These are phyloP conservation scores for Rhopalosiphum padi DNA, from an alignment of 1,140 invertebrate genomes.

Conservation along the genomic window DNA sequence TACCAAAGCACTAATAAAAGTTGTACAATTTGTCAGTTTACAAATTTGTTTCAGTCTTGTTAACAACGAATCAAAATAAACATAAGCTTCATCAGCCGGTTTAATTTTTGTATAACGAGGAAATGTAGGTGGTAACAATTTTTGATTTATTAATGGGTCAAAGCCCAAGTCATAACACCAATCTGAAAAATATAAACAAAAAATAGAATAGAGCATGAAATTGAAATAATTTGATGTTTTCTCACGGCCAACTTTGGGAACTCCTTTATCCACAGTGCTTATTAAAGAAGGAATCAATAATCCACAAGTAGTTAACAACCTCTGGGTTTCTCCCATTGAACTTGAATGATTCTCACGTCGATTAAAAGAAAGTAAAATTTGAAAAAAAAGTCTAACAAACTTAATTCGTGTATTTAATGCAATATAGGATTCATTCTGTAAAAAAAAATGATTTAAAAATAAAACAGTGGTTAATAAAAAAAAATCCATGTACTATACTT, in stretches of 20 bases:
- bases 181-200: not conserved
- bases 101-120: slow-evolving; percentile 95
- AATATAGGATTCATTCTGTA: slow-evolving; percentile 68
- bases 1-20: slow-evolving; percentile 85
- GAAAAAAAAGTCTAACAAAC: slow-evolving; percentile 85
- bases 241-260: slow-evolving; percentile 36
- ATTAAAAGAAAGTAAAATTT: slow-evolving; percentile 76
- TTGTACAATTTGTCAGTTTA: slow-evolving; percentile 79
- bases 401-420: slow-evolving; percentile 82
- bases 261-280: slow-evolving; percentile 76
- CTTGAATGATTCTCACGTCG: slow-evolving; percentile 69
- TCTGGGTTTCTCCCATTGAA: slow-evolving; percentile 71
- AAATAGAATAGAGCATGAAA: not conserved
- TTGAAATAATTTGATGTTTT: not conserved
- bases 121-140: slow-evolving; percentile 95
- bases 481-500: not conserved
- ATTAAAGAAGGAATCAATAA: slow-evolving; percentile 83
- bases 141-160: slow-evolving; percentile 93
- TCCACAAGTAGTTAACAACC: slow-evolving; percentile 73
- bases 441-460: slow-evolving; percentile 56
- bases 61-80: slow-evolving; percentile 85
- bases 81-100: slow-evolving; percentile 79
- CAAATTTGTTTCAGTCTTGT: slow-evolving; percentile 81
- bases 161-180: slow-evolving; percentile 75
- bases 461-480: not conserved